These are phyloP conservation scores for Coracopsis vasa DNA, from an alignment of 2,113 vertebrate genomes.

Conservation along the genomic window DNA sequence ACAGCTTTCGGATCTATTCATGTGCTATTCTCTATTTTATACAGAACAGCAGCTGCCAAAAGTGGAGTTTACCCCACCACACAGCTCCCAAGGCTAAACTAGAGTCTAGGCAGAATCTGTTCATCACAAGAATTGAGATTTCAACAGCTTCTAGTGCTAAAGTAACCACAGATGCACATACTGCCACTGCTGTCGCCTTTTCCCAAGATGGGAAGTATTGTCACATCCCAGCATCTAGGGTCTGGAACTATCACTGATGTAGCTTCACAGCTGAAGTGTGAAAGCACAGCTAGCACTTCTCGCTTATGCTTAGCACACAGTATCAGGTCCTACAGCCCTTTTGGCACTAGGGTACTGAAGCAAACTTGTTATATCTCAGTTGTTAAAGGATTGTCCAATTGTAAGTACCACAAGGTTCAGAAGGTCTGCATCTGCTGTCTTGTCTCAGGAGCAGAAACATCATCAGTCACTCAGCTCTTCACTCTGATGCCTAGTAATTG, in stretches of 20 bases:
- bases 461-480: background rate
- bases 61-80: background rate
- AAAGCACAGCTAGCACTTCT: slow-evolving; percentile 32
- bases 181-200: background rate
- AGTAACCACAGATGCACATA: background rate
- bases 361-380: background rate
- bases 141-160: background rate
- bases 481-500: background rate
- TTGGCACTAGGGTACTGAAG: background rate
- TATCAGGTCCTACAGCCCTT: background rate
- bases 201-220: background rate
- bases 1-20: background rate
- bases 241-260: background rate
- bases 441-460: background rate
- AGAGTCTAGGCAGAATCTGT: background rate
- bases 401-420: background rate
- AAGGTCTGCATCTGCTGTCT: background rate
- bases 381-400: background rate
- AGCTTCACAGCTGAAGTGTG: slow-evolving; percentile 10
- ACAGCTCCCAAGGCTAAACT: background rate
- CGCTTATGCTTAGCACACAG: background rate
- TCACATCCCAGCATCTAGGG: background rate
- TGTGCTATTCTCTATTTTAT: background rate
- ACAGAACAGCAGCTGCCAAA: background rate
- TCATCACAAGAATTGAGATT: background rate